Percentiles rank a stretch among this genome's conserved stretches.
These are phyloP conservation scores for Drosophila atripex DNA, from an alignment of 2,888 invertebrate species.

Conservation along the genomic window DNA sequence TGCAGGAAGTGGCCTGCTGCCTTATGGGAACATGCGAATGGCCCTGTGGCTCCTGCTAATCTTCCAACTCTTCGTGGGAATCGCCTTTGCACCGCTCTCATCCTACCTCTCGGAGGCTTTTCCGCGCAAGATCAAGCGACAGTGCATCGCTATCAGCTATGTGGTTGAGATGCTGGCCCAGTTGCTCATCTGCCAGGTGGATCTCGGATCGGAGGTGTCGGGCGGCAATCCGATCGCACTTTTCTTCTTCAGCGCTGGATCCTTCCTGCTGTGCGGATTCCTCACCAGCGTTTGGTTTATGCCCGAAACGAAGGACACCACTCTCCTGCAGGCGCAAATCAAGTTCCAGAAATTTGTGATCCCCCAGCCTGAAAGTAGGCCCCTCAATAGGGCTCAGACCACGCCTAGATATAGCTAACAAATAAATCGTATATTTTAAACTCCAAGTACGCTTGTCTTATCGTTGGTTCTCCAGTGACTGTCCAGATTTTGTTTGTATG, in stretches of 20 bases:
- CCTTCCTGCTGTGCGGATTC: slow-evolving; percentile 58
- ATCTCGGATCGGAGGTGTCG: slow-evolving; percentile 24
- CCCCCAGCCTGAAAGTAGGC: slow-evolving; percentile 29
- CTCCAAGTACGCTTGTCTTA: slow-evolving; percentile 21
- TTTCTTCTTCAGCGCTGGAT: slow-evolving; percentile 68
- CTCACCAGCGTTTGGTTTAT: slow-evolving; percentile 61
- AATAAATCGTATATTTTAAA: slow-evolving; percentile 20
- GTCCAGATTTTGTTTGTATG: slow-evolving; percentile 5
- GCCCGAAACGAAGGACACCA: slow-evolving; percentile 78
- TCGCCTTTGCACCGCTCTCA: slow-evolving; percentile 72
- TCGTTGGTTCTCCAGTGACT: slow-evolving; percentile 23
- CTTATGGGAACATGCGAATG: slow-evolving; percentile 38
- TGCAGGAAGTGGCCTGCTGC: slow-evolving; percentile 32
- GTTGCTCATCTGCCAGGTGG: slow-evolving; percentile 48
- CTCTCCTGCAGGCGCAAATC: slow-evolving; percentile 71
- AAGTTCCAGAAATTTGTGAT: slow-evolving; percentile 55
- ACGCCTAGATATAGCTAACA: slow-evolving; percentile 8
- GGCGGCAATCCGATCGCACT: not conserved
- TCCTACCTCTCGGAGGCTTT: slow-evolving; percentile 80
- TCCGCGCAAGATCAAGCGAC: slow-evolving; percentile 72
- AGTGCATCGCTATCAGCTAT: slow-evolving; percentile 68
- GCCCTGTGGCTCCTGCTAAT: slow-evolving; percentile 66
- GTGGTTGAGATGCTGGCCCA: slow-evolving; percentile 73
- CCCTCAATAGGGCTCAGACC: slow-evolving; percentile 25
- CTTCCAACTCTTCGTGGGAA: slow-evolving; percentile 71